Evolutionary conservation across 2,888 invertebrate genomes (phyloP), one percentile per base, ranked within the genome.

Genomic region (Caenorhabditis uteleia): DNA sequence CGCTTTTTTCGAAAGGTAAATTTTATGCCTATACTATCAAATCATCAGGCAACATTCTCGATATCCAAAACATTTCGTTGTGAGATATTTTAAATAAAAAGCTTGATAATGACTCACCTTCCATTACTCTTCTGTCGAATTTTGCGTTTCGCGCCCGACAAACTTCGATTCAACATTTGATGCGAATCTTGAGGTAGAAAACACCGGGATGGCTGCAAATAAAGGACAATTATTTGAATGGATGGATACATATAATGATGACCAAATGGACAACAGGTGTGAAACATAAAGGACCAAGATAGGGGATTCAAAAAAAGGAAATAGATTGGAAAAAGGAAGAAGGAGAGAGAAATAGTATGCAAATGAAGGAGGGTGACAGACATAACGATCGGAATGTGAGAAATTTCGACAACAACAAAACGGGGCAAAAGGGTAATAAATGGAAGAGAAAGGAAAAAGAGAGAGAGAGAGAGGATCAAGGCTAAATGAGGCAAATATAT

Each of bases 131-230:
- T 64, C 59, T 78, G 78, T 26, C 75, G 69, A 38, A 78, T 78
- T 51, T 75, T 77, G 43, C 78, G 57, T 53, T 75, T 75, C 5
- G 78, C 78, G 46, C 78, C 78, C 2, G 76, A 76, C 18, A 77
- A 77, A 51, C 74, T 76, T 54, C 78, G 54, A 57, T 76, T 75
- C 39, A 78, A 48, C 75, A 78, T 77, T 38, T 47, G 61, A 14
- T 64, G 57, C 3, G 25, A 10, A 27, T 70, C 67, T 39, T 48
- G 61, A 18, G 59, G 45, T 3, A 67, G 50, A 33, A 68, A 61
- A 16, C 50, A 53, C 20, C 68, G 65, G 7, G 65, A 44, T 14
- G 70, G 68, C 70, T 70, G 62, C 40, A 70, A 70, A 55, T 25
- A 38, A 14, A 54, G 20, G 4, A 26, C 23, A 16, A 26, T 23